phyloP scores from a whole-genome alignment of 2,888 invertebrate genomes.

The Lepidocyrtoides sp. region DNA sequence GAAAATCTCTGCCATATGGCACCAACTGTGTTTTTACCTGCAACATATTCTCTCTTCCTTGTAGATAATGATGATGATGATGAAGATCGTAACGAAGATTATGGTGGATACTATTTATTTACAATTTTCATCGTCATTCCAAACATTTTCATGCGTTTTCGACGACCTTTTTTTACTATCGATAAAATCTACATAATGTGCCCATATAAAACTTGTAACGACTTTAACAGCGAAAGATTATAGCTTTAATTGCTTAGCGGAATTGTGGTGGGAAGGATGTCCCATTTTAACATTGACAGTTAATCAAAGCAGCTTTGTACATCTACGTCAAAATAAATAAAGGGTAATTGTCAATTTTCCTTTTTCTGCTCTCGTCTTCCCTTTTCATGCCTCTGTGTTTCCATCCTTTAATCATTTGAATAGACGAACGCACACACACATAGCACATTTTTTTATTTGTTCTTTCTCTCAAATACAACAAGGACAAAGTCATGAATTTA shows the following conservation, averaged over 20 bases:
- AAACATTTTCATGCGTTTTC: background rate
- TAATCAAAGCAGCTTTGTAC: conserved; percentile 24
- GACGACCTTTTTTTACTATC: conserved; percentile 39
- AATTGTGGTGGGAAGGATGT: background rate
- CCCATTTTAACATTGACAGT: conserved; percentile 22
- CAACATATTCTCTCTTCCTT: background rate
- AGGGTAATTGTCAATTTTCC: conserved; percentile 23
- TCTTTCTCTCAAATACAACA: background rate
- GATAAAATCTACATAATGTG: conserved; percentile 50
- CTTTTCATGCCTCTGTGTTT: background rate
- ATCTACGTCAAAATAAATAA: conserved; percentile 10
- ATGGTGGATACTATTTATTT: conserved; percentile 36
- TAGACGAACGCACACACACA: background rate
- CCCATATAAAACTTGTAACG: conserved; percentile 33
- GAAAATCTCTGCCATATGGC: conserved; percentile 53
- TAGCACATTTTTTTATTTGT: background rate
- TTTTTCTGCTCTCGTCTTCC: background rate
- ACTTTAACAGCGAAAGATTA: background rate
- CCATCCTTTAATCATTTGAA: conserved; percentile 14
- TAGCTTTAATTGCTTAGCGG: conserved; percentile 13
- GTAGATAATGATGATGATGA: conserved; percentile 29
- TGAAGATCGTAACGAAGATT: conserved; percentile 9
- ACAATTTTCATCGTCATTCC: conserved; percentile 34
- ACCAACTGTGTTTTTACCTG: conserved; percentile 52
- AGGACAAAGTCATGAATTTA: conserved; percentile 33